Evolutionary conservation across 1,140 invertebrate genomes (phyloP), one percentile per base, ranked within the genome.

Genomic region (Anoplophora glabripennis): DNA sequence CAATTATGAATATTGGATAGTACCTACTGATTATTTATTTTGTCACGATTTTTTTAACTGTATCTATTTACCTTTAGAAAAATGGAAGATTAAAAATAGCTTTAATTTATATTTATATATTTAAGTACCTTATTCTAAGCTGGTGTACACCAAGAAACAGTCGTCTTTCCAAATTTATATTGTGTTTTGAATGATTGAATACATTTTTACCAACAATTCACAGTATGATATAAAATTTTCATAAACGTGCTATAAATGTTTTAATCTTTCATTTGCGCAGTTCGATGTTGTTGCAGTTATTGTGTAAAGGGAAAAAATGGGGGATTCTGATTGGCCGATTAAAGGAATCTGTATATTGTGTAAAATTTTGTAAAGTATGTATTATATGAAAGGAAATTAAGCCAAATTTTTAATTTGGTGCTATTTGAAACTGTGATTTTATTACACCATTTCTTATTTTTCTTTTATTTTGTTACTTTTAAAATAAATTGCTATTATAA

Each of bases 361-460:
- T 65, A 68, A 63, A 64, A 66, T 59, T 62, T 53, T 67, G 60
- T 63, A 67, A 65, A 68, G 54, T 66, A 58, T 63, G 60, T 63
- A 65, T 53, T 51, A 59, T 59, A 62, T 59, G 38, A 60, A 47
- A 48, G 41, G 58, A 57, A 56, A 63, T 41, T 62, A 58, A 65
- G 67, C 71, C 70, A 72, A 72, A 73, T 72, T 70, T 62, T 67
- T 61, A 5, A 66, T 75, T 75, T 75, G 73, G 73, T 75, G 70
- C 73, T 75, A 73, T 66, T 67, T 67, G 58, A 68, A 72, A 70
- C 73, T 75, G 73, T 75, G 73, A 75, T 73, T 72, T 63, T 66
- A 45, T 18, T 15, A 18, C 12, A 17, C 21, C 21, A 18, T 45
- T 18, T 45, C 21, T 7, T 45, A 10, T 45, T 45, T 15, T 18